Base-by-base conservation (phyloP, 1,140 invertebrate species). In the Drosophila bipectinata region DNA sequence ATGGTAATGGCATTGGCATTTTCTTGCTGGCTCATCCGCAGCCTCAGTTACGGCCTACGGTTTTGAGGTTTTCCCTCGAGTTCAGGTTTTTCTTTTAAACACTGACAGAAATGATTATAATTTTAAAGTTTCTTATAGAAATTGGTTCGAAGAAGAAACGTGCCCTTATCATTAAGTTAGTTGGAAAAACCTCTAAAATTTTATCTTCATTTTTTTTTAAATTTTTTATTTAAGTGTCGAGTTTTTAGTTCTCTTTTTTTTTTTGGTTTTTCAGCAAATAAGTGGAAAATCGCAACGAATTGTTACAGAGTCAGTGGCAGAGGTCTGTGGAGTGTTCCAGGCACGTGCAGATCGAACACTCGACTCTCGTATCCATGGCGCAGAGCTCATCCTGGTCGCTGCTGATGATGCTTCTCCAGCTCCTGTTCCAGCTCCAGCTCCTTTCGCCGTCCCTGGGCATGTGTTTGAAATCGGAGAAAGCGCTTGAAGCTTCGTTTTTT, bases 241-340 rank as follows among this genome's bases (percentile, higher is more conserved):
- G 14, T 24, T 9, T 10, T 15, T 28, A 2, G 5, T 47, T 53
- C 67, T 72, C 49, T n/a, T 59, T 58, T 32, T 12, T 55, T 21
- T 21, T 44, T 69, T 53, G 66, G 64, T 57, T 69, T 69, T 69
- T 26, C 64, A 49, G 44, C 67, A 87, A 88, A 79, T 82, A 88
- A 87, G 83, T 87, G 83, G 83, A 87, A 87, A 88, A 87, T 82
- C 74, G 76, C 83, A 73, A 88, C 83, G 72, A 87, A 88, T 87
- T 87, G 83, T 87, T 71, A 83, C 83, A 88, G 72, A 76, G 82
- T 87, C 73, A 57, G 69, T 18, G 71, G 10, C 69, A 39, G 48
- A 59, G 48, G 60, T 47, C 26, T 53, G 39, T 66, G 71, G 48
- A 64, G 71, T 74, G 72, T 48, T 74, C 52, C 72, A 32, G 60